Conservation (phyloP, 92 coral and sea anemone species). For the Epizoanthus illoricatus region DNA sequence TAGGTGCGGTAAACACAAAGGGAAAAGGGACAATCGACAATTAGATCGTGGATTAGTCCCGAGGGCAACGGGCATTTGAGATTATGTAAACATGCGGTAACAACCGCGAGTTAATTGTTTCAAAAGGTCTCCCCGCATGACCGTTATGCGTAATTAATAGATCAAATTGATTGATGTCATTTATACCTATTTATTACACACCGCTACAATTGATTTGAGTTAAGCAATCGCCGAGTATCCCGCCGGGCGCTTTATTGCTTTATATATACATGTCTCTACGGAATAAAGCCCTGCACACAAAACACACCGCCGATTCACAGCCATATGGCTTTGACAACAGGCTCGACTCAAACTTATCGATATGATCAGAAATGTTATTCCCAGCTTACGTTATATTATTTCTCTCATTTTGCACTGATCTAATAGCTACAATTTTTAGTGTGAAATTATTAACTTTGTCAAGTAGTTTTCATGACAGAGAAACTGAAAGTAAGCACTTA, state of each 20-base stretch:
- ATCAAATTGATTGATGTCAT: constrained; percentile 90
- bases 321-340: constrained; percentile 39
- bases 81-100: constrained; percentile 72
- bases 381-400: neutral
- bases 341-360: constrained; percentile 2
- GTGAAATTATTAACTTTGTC: neutral
- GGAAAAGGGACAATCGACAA: constrained; percentile 66
- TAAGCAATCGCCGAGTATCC: constrained; percentile 57
- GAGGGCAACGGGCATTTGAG: constrained; percentile 59
- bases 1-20: constrained; percentile 76
- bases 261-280: constrained; percentile 44
- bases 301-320: constrained; percentile 30
- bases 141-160: constrained; percentile 87
- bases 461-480: neutral
- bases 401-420: neutral
- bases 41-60: constrained; percentile 65
- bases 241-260: constrained; percentile 77
- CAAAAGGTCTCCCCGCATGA: constrained; percentile 72
- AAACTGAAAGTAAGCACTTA: neutral
- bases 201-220: constrained; percentile 67
- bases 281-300: constrained; percentile 29
- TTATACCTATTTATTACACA: constrained; percentile 92
- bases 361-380: neutral
- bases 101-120: constrained; percentile 76
- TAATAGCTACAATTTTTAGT: neutral